Evolutionary conservation across 2,888 invertebrate species (phyloP).

Genomic region (Platypus cylindrus): DNA sequence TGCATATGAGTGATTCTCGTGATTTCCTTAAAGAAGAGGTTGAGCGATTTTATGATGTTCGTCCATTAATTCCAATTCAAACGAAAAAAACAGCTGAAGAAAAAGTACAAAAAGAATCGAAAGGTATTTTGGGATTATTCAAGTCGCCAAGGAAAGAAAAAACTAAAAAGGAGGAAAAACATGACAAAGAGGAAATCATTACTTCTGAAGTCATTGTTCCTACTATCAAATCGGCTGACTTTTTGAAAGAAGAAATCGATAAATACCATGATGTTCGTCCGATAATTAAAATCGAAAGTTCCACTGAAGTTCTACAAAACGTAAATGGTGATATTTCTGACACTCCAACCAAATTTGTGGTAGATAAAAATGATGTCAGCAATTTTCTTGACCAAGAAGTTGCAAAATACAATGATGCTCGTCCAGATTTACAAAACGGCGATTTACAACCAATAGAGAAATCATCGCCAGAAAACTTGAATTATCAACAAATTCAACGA

Average conservation of each 20-base stretch:
- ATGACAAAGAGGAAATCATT: constrained; percentile 12
- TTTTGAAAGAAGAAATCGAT: constrained; percentile 15
- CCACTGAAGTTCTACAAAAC: too few species aligned
- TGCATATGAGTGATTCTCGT: constrained; percentile 11
- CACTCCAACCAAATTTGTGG: too few species aligned
- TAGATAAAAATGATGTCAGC: constrained; percentile 16
- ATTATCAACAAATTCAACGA: too few species aligned
- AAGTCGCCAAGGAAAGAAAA: constrained; percentile 11
- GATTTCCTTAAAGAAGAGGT: constrained; percentile 9
- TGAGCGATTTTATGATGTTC: constrained; percentile 9
- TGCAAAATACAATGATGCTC: constrained; percentile 18
- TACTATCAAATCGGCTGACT: too few species aligned
- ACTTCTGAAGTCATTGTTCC: too few species aligned
- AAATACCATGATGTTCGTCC: constrained; percentile 16
- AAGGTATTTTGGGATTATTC: constrained; percentile 15
- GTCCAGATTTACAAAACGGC: too few species aligned
- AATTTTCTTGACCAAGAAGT: constrained; percentile 21
- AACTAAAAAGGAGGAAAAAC: constrained; percentile 6
- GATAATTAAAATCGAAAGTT: too few species aligned
- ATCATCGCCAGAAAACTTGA: too few species aligned
- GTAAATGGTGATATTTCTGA: too few species aligned
- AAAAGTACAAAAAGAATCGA: constrained; percentile 13
- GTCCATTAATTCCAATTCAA: constrained; percentile 1
- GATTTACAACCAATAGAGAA: too few species aligned
- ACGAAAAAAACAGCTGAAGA: constrained; percentile 1